Conservation (phyloP, 2,888 invertebrate species). For the Mythimna impura region DNA sequence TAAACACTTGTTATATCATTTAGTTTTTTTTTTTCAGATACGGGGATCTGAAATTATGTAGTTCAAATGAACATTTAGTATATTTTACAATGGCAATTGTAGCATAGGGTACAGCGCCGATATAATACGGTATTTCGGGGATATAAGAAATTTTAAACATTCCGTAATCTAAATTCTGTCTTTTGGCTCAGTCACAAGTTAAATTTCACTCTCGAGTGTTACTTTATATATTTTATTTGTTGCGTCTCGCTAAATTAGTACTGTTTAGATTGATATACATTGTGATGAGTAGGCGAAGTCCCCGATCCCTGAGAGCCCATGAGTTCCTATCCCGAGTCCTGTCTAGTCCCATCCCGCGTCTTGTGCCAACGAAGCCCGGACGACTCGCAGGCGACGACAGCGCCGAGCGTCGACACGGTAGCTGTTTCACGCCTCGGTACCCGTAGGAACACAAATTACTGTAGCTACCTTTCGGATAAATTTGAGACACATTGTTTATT, state of each 20-base stretch:
- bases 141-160: conserved; percentile 83
- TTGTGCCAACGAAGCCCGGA: conserved; percentile 87
- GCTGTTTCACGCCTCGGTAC: conserved; percentile 72
- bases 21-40: conserved; percentile 83
- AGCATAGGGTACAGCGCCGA: conserved; percentile 78
- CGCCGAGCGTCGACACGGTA: conserved; percentile 55
- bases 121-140: conserved; percentile 80
- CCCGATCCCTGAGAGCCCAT: conserved; percentile 77
- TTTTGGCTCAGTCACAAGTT: conserved; percentile 76
- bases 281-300: conserved; percentile 63
- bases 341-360: conserved; percentile 88
- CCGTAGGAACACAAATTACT: conserved; percentile 74
- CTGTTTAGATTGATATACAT: conserved; percentile 54
- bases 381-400: conserved; percentile 72
- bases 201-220: conserved; percentile 62
- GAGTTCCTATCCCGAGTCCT: conserved; percentile 85
- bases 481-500: conserved; percentile 79
- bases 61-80: conserved; percentile 80
- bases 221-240: conserved; percentile 65
- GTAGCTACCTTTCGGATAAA: conserved; percentile 72
- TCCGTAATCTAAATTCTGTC: conserved; percentile 83
- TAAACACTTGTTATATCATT: conserved; percentile 87
- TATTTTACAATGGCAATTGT: conserved; percentile 80
- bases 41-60: conserved; percentile 83
- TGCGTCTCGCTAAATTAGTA: conserved; percentile 61